Evolutionary conservation across 2,113 vertebrate species (phyloP).

Genomic region (Nasalis larvatus): DNA sequence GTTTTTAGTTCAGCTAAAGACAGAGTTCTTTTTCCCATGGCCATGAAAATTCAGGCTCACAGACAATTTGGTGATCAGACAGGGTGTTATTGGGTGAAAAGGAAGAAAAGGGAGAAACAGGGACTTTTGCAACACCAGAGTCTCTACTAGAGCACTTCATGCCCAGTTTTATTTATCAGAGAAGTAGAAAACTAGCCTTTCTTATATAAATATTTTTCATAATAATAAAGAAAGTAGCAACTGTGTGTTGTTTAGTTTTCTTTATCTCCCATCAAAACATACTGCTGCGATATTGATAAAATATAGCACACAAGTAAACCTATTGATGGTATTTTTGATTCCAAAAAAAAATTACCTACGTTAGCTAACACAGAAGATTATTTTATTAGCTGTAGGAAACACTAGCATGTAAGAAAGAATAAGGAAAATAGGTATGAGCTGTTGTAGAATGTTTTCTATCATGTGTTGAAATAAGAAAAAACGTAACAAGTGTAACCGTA

Average conservation of each 20-base stretch:
- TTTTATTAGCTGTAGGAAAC: background rate
- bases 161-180: background rate
- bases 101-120: no score
- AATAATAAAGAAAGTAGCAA: background rate
- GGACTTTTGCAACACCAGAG: no score
- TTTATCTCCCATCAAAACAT: background rate
- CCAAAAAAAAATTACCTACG: background rate
- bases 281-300: background rate
- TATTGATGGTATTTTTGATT: background rate
- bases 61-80: no score
- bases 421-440: background rate
- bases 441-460: background rate
- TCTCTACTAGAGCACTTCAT: no score
- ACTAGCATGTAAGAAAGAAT: background rate
- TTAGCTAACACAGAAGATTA: background rate
- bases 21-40: no score
- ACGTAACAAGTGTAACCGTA: background rate
- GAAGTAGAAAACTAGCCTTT: background rate
- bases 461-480: background rate
- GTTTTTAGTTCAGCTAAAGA: no score
- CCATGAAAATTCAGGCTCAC: no score
- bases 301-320: background rate
- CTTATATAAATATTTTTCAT: background rate
- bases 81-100: no score
- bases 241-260: background rate